phyloP scores from a whole-genome alignment of 2,113 vertebrate species.

The Erinaceus europaeus region DNA sequence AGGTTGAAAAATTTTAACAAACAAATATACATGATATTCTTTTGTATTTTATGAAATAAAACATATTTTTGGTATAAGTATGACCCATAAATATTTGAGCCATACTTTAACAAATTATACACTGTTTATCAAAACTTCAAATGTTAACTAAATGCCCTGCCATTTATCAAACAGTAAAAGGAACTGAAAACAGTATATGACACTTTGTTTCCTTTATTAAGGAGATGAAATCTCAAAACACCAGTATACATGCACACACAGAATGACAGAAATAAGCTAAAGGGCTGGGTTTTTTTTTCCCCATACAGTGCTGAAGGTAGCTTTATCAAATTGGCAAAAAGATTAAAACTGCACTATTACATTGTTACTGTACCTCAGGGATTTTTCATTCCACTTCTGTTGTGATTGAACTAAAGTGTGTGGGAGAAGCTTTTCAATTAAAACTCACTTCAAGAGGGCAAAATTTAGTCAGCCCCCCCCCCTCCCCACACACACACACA shows the following conservation, averaged over 20 bases:
- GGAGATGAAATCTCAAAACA: neutral
- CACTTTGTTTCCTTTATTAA: neutral
- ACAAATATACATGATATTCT: too few species aligned
- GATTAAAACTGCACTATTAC: neutral
- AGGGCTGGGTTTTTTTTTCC: neutral
- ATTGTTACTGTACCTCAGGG: neutral
- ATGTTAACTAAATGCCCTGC: neutral
- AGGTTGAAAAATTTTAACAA: too few species aligned
- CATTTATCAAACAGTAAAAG: neutral
- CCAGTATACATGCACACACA: neutral
- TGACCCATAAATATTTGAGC: neutral
- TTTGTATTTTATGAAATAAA: neutral
- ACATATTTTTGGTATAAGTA: neutral
- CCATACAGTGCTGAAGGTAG: neutral
- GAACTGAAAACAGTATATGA: neutral
- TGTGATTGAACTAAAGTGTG: neutral
- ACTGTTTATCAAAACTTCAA: neutral
- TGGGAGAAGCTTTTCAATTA: conserved; percentile 35
- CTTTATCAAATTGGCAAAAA: conserved; percentile 37
- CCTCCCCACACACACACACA: too few species aligned
- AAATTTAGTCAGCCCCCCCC: neutral
- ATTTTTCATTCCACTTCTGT: conserved; percentile 31
- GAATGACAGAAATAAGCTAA: neutral
- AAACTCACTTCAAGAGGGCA: conserved; percentile 19
- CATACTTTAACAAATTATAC: neutral